These are phyloP conservation scores for Mus musculus DNA, from an alignment of 2,113 vertebrate species.

Conservation along the genomic window GRCm39 chr16:57175001-57175500, in stretches of 20 bases:
- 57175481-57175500: background rate
- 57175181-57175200: slow-evolving; percentile 14
- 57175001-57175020: slow-evolving; percentile 25
- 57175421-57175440: slow-evolving; percentile 17
- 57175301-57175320: slow-evolving; percentile 9
- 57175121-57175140: slow-evolving; percentile 36
- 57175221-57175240: slow-evolving; percentile 44
- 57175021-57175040: slow-evolving; percentile 14
- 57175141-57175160: slow-evolving; percentile 6
- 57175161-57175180: background rate
- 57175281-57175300: background rate
- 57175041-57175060: slow-evolving; percentile 54
- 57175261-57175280: background rate
- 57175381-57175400: background rate
- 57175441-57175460: slow-evolving; percentile 50
- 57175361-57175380: background rate
- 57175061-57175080: slow-evolving; percentile 8
- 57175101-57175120: slow-evolving; percentile 48
- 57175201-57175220: slow-evolving; percentile 14
- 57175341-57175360: background rate
- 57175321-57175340: background rate
- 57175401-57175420: slow-evolving; percentile 14
- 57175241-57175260: slow-evolving; percentile 15
- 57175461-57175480: background rate
- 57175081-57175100: background rate